Conservation (phyloP, 2,113 vertebrate species). For the Crotalus viridis region DNA sequence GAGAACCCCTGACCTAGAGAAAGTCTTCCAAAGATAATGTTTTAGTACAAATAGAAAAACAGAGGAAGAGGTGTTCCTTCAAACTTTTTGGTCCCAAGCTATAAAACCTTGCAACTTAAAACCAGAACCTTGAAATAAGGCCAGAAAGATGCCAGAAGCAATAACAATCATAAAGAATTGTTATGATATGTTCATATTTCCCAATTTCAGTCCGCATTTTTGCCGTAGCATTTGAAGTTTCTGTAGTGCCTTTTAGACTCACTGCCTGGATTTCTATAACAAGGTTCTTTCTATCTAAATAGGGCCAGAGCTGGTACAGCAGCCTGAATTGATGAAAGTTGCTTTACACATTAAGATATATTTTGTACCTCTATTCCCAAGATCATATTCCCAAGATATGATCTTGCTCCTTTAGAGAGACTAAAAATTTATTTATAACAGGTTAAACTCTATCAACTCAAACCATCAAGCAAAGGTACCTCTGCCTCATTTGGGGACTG, state of each 20-base stretch:
- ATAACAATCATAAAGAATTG: background rate
- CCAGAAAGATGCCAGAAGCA: background rate
- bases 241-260: background rate
- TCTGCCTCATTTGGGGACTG: background rate
- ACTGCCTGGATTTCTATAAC: background rate
- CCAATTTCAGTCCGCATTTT: background rate
- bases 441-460: background rate
- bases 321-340: background rate
- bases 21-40: background rate
- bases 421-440: background rate
- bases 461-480: background rate
- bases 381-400: background rate
- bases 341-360: background rate
- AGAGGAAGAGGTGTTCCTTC: background rate
- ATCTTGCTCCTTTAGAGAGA: background rate
- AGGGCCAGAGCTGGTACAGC: background rate
- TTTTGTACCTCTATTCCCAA: background rate
- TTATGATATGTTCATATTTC: background rate
- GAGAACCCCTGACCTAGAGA: background rate
- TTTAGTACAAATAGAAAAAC: background rate
- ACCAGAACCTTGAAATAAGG: background rate
- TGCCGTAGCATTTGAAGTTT: background rate
- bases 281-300: background rate
- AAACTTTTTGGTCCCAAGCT: background rate
- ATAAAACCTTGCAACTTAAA: background rate